Evolutionary conservation across 2,113 vertebrate species (phyloP), one percentile per base, ranked within the genome.

Genomic region (Rhizomys pruinosus): DNA sequence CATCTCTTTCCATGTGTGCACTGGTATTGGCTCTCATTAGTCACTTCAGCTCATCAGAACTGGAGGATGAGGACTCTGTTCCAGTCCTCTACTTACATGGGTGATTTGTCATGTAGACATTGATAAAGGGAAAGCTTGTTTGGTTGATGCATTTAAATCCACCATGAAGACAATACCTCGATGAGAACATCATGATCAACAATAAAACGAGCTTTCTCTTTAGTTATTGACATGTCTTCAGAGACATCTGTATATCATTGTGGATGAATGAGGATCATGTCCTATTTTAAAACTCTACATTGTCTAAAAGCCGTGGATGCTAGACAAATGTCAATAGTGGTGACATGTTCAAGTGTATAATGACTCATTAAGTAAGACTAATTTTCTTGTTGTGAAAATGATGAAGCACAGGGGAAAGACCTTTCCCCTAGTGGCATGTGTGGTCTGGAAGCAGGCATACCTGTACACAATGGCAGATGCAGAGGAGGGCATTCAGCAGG

Each of bases 1-100:
- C 8, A 7, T 16, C 55, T n/a, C 10, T 55, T 42, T 13, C 20
- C 9, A 0, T 1, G 20, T 16, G 3, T 34, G n/a, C 22, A 0
- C 2, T 20, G 7, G 29, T 4, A 15, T 3, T 20, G 68, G 25
- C 39, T n/a, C 61, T 64, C 37, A 11, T 37, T 77, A 0, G 7
- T 66, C 61, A 16, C 37, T 13, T 78, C 19, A 3, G 1, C 22
- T 39, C 73, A 82, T 85, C 74, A 3, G 20, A 74, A 42, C 0
- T n/a, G 22, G 32, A 19, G 55, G 55, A 13, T 9, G 19, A 94
- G 44, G 25, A 20, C 34, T 4, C 17, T 66, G 20, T 8, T n/a
- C 32, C 61, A 76, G 72, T 9, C n/a, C 2, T 72, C 44, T 47
- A 16, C 66, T 84, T 29, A 16, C 47, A 4, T 42, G 61, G 39